Conservation (phyloP, 2,888 invertebrate genomes). For the Augiades crinisus region DNA sequence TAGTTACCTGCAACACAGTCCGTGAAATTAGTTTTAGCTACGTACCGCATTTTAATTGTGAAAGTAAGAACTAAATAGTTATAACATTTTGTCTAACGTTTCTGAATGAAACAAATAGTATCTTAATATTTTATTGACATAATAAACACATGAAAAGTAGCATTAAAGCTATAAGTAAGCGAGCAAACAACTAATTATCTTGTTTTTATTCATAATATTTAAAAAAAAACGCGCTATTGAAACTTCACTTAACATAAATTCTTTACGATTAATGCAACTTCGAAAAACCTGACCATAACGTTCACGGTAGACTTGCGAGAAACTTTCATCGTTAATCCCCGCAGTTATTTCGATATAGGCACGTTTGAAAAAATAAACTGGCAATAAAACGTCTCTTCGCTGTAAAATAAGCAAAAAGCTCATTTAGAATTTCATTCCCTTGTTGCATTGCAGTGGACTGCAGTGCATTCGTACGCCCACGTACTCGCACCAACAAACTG, state of each 20-base stretch:
- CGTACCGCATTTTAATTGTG: too few relatives aligned
- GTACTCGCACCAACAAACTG: conserved; percentile 43
- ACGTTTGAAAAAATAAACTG: conserved; percentile 12
- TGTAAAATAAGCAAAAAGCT: conserved; percentile 24
- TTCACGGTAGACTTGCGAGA: neutral
- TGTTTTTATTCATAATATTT: too few relatives aligned
- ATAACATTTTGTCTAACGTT: too few relatives aligned
- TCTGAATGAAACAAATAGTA: too few relatives aligned
- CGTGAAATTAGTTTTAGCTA: conserved; percentile 11
- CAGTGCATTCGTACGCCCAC: conserved; percentile 56
- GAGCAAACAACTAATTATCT: too few relatives aligned
- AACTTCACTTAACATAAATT: too few relatives aligned
- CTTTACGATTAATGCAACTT: neutral
- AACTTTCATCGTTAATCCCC: neutral
- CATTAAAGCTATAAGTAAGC: too few relatives aligned
- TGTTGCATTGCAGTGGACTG: conserved; percentile 59
- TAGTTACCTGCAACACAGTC: conserved; percentile 1
- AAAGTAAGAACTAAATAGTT: too few relatives aligned
- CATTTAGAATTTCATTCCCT: conserved; percentile 44
- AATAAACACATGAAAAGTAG: too few relatives aligned
- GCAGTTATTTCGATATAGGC: neutral
- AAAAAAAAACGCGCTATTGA: too few relatives aligned
- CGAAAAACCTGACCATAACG: neutral
- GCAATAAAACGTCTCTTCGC: conserved; percentile 8
- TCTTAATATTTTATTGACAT: too few relatives aligned